Evolutionary conservation across 53 echinoderm and acorn worm species (phyloP).

Genomic region (Stichopus horrens): DNA sequence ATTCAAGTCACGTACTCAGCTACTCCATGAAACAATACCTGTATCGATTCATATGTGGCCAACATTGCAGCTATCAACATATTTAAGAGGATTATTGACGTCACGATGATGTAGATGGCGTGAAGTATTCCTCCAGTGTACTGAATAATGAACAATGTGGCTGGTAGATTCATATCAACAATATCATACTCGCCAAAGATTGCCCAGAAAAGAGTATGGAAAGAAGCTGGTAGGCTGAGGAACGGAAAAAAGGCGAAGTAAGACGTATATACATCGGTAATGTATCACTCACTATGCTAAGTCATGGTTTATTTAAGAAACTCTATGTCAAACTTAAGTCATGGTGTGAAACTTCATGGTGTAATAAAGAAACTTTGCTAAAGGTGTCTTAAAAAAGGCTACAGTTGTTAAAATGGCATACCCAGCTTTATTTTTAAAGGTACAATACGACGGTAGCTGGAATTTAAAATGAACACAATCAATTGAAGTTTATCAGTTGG

Average conservation of each 20-base stretch:
- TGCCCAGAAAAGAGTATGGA: constrained; percentile 63
- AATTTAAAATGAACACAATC: too few species aligned
- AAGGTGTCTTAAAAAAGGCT: too few species aligned
- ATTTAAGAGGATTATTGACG: constrained; percentile 57
- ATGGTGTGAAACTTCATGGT: too few species aligned
- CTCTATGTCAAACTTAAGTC: too few species aligned
- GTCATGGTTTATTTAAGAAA: too few species aligned
- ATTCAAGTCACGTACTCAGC: too few species aligned
- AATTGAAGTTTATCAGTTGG: too few species aligned
- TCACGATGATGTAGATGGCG: constrained; percentile 50
- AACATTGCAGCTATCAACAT: constrained; percentile 64
- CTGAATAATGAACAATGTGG: constrained; percentile 17
- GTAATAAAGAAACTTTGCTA: too few species aligned
- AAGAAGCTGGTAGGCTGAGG: constrained; percentile 38
- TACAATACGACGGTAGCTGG: too few species aligned
- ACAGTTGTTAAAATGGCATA: too few species aligned
- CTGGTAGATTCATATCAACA: not conserved
- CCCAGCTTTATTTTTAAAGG: too few species aligned
- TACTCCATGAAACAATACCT: not conserved
- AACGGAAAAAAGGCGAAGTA: not conserved
- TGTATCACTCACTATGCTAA: too few species aligned
- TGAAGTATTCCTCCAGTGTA: constrained; percentile 43
- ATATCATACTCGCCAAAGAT: constrained; percentile 54
- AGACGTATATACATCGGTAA: not conserved
- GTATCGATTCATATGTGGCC: constrained; percentile 50